Evolutionary conservation across 37 sponge, comb jelly and placozoan genomes (phyloP).

Genomic region (Halichondria panicea): DNA sequence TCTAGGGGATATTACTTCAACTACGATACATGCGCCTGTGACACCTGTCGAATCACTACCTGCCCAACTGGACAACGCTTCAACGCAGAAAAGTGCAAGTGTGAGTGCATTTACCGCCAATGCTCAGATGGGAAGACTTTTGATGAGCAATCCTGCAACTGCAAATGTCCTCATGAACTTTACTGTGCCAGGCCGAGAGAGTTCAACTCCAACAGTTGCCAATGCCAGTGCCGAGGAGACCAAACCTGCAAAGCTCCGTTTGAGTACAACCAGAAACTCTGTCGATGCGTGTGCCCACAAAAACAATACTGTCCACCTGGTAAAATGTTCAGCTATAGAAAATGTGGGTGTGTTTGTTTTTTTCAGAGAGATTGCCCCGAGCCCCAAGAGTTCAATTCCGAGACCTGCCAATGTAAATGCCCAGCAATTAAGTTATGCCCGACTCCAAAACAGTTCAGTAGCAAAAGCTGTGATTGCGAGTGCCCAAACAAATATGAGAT

Average conservation of each 20-base stretch:
- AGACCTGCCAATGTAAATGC: conserved; percentile 44
- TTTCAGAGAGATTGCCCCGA: neutral
- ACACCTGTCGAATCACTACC: neutral
- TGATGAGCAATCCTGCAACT: conserved; percentile 4
- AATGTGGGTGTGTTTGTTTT: neutral
- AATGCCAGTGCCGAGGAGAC: neutral
- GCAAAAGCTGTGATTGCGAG: conserved; percentile 17
- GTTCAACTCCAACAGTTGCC: neutral
- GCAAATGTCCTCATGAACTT: neutral
- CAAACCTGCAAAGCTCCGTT: neutral
- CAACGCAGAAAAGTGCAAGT: conserved; percentile 1
- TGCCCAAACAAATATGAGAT: neutral
- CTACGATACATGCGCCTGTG: neutral
- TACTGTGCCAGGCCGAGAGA: neutral
- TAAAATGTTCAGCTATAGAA: neutral
- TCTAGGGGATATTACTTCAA: neutral
- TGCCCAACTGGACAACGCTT: neutral
- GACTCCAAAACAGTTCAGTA: conserved; percentile 2
- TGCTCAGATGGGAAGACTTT: too few species aligned
- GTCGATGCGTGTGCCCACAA: neutral
- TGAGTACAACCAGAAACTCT: neutral
- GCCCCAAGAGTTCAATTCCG: conserved; percentile 12
- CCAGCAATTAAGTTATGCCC: neutral
- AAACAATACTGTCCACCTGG: conserved; percentile 1
- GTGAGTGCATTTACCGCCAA: conserved; percentile 18